Evolutionary conservation across 2,113 vertebrate genomes (phyloP), one percentile per base, ranked within the genome.

Genomic region (Rissa tridactyla): DNA sequence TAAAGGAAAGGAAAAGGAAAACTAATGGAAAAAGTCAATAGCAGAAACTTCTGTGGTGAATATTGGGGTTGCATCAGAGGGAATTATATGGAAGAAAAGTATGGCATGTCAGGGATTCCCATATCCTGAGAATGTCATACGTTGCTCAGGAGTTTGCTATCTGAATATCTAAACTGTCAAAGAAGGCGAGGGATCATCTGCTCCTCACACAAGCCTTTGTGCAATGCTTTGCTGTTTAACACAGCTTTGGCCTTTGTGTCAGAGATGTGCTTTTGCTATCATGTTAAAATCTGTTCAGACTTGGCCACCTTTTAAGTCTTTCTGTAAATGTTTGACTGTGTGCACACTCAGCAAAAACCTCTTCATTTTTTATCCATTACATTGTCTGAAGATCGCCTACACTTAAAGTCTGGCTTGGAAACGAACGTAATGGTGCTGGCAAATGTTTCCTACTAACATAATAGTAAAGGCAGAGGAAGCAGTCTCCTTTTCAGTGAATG

Each of bases 161-260:
- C 70, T n/a, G 60, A 73, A 2, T 79, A 16, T 60, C 73, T 82
- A 44, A 55, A 15, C 69, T 64, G 38, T 84, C 42, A 58, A 23
- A 82, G 70, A 1, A 0, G 0, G 9, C 1, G 1, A 71, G 66
- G 0, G 0, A 54, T 75, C 21, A 26, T 69, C 73, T 82, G 42
- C 49, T 62, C 32, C 70, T 86, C 49, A 16, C 17, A 29, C 6
- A 11, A 51, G 46, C 47, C 42, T 78, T 79, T 79, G 73, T 76
- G 40, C 44, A 57, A 5, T 4, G 54, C 64, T 58, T 52, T 82
- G 61, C 29, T 11, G 3, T 52, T 76, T 54, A 60, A 38, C 44
- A 72, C 32, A 20, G 82, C 52, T 76, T 69, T 65, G 52, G 21
- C 71, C 44, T 19, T 51, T 40, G 26, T 77, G 29, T 54, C 62